These are phyloP conservation scores for Alligator sinensis DNA, from an alignment of 2,113 vertebrate genomes.

Conservation along the genomic window DNA sequence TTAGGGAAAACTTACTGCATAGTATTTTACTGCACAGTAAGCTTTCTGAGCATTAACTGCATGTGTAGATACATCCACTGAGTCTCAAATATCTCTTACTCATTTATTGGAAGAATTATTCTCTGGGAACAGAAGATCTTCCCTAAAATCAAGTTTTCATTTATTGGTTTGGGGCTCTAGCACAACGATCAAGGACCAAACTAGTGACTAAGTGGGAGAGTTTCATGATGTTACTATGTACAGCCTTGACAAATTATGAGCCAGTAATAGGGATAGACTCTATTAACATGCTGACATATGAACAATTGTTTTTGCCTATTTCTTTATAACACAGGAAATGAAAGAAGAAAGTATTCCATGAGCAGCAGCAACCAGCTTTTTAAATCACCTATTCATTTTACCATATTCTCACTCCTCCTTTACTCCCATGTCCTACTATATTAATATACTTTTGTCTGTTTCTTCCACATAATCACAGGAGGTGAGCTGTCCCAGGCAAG, in stretches of 20 bases:
- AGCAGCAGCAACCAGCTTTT: background rate
- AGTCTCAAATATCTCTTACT: too few relatives aligned
- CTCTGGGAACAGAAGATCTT: conserved; percentile 28
- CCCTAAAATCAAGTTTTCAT: background rate
- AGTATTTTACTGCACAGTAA: too few relatives aligned
- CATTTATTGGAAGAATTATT: background rate
- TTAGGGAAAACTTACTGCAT: too few relatives aligned
- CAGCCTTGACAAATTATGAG: conserved; percentile 53
- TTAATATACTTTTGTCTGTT: background rate
- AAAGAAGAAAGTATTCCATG: conserved; percentile 19
- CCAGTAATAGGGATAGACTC: conserved; percentile 27
- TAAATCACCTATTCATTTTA: background rate
- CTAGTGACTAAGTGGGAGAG: conserved; percentile 50
- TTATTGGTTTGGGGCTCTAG: background rate
- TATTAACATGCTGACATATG: background rate
- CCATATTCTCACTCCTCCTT: background rate
- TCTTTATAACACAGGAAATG: conserved; percentile 33
- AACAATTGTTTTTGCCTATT: conserved; percentile 37
- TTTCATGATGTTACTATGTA: conserved; percentile 30
- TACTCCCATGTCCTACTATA: background rate
- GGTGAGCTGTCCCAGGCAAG: background rate
- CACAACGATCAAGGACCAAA: conserved; percentile 39
- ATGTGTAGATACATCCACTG: too few relatives aligned
- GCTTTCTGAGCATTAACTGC: too few relatives aligned
- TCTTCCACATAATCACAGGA: background rate